Conservation (phyloP, 2,113 vertebrate genomes). For the Cnemophilus loriae region DNA sequence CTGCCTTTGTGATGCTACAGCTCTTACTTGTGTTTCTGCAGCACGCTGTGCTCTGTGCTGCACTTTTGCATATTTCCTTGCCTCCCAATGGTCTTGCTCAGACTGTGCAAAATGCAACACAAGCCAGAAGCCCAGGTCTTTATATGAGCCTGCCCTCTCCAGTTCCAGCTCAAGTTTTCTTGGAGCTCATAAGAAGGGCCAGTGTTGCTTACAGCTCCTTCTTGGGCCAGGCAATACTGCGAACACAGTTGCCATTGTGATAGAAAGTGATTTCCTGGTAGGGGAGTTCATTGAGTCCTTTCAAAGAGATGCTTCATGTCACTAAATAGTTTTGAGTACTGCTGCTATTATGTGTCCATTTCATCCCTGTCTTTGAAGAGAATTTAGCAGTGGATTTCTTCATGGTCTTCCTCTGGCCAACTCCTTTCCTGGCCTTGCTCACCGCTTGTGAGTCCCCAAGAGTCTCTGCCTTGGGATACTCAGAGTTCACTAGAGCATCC, state of each 20-base stretch:
- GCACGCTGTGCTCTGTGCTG: neutral
- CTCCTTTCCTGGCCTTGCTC: neutral
- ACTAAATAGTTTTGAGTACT: neutral
- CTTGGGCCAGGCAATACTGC: neutral
- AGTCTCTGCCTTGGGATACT: neutral
- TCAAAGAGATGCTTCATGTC: neutral
- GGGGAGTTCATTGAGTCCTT: neutral
- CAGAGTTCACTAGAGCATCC: neutral
- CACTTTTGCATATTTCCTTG: rapidly evolving
- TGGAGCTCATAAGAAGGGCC: neutral
- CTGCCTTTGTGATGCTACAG: neutral
- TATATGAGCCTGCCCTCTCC: neutral
- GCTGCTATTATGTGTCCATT: neutral
- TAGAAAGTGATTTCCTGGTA: neutral
- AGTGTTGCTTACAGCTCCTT: neutral
- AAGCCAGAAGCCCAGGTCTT: neutral
- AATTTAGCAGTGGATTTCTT: neutral
- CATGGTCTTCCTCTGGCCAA: neutral
- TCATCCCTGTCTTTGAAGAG: neutral
- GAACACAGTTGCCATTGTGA: neutral
- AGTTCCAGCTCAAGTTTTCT: neutral
- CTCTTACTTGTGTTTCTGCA: neutral
- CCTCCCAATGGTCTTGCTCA: neutral
- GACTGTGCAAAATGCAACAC: neutral
- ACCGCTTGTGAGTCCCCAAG: neutral